Percentiles rank a stretch among this genome's conserved stretches.
Conservation (phyloP, 2,113 vertebrate genomes). For the Megaleporinus macrocephalus region DNA sequence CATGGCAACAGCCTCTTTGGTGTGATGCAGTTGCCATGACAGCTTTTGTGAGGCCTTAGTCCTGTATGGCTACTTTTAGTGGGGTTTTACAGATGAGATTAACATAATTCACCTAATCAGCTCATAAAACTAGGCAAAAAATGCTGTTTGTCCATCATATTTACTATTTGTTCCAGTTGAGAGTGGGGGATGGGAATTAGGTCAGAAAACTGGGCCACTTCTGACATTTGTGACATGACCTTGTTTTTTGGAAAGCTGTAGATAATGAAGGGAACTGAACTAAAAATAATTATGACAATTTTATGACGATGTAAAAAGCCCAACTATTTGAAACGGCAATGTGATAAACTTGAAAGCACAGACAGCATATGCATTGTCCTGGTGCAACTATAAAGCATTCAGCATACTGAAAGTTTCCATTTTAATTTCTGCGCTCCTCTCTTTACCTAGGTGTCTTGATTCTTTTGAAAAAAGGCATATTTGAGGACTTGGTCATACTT, state of each 20-base stretch:
- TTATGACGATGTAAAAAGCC: too few relatives aligned
- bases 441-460: too few relatives aligned
- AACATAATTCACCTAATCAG: constrained; percentile 12
- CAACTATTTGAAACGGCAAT: not conserved
- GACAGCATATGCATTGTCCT: too few relatives aligned
- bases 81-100: constrained; percentile 64
- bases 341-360: not conserved
- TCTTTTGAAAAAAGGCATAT: too few relatives aligned
- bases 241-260: not conserved
- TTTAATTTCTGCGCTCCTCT: too few relatives aligned
- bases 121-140: not conserved
- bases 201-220: not conserved
- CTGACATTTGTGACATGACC: not conserved
- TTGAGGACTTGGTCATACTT: too few relatives aligned
- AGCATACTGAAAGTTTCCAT: too few relatives aligned
- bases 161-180: not conserved
- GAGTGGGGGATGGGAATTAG: not conserved
- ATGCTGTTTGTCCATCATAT: not conserved
- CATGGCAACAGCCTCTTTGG: constrained; percentile 74
- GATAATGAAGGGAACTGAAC: not conserved
- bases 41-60: constrained; percentile 65
- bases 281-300: not conserved
- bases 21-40: constrained; percentile 76
- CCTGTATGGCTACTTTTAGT: constrained; percentile 54
- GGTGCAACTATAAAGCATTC: too few relatives aligned